Base-by-base conservation (phyloP, 2,113 vertebrate genomes). In the Hydropotes inermis region DNA sequence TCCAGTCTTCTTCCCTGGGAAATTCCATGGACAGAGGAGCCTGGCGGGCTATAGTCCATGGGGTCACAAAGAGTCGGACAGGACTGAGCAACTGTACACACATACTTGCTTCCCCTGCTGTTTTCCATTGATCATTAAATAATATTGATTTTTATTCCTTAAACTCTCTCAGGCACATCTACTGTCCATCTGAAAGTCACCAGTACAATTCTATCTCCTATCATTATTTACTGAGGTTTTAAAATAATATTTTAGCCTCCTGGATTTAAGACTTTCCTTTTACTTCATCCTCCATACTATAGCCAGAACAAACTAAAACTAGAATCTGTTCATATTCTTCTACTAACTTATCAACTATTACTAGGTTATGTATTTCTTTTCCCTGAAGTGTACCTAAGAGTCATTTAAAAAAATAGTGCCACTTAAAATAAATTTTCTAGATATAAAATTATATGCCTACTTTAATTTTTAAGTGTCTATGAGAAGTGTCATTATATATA, bases 331-430 rank as follows among this genome's bases (percentile, higher is more conserved):
- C 3, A 25, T 79, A 60, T 90, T 92, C 9, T 92, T 55, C 70
- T 89, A 47, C n/a, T 87, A 78, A 96, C 11, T 85, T 81, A 39
- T 14, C 79, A 84, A 23, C 58, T 61, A 58, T 83, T 81, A 94
- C 27, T 64, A 95, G 39, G 33, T 50, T 87, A 25, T 21, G 17
- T 39, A 23, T 52, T 28, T 55, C 25, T 84, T 10, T 6, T 82
- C 50, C 36, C 9, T n/a, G 12, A 13, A 54, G 6, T 91, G 1
- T 86, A 82, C n/a, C 36, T 76, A 16, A 9, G 39, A 86, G 25
- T 76, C 15, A 88, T 50, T 92, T 45, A 28, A 8, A 93, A 93
- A 25, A 21, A 64, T 17, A 67, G 21, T 23, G n/a, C 16, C 50
- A 47, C 25, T 82, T 89, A 76, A 87, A 79, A 57, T 50, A 23